Percentiles rank a stretch among this genome's conserved stretches.
Conservation (phyloP, 1,140 invertebrate species). For the Zaprionus taronus region DNA sequence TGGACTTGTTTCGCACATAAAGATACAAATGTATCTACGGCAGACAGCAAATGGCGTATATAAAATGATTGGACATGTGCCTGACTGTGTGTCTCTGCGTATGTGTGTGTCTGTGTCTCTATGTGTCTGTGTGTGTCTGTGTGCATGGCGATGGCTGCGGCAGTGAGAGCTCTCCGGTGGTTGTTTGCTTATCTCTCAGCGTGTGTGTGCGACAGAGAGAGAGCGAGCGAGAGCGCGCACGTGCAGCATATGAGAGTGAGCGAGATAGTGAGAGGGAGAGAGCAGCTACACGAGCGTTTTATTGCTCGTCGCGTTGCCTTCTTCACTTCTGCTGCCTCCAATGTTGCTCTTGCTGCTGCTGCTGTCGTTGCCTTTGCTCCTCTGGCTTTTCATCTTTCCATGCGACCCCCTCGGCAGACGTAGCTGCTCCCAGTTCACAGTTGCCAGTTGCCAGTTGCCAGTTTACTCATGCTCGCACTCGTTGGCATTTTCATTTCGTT, state of each 20-base stretch:
- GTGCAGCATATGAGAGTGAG: neutral
- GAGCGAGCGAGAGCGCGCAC: neutral
- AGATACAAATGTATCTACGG: conserved; percentile 81
- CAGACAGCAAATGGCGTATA: conserved; percentile 83
- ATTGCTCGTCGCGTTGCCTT: conserved; percentile 53
- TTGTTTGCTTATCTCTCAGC: conserved; percentile 53
- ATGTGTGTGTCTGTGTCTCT: conserved; percentile 39
- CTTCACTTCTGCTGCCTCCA: conserved; percentile 14
- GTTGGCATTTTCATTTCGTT: conserved; percentile 37
- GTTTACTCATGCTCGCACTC: conserved; percentile 22
- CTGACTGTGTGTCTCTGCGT: conserved; percentile 47
- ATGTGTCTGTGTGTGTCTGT: neutral
- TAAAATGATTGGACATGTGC: conserved; percentile 80
- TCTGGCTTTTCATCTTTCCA: conserved; percentile 79
- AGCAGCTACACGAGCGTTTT: conserved; percentile 59
- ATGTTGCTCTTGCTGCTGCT: conserved; percentile 17
- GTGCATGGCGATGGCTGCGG: conserved; percentile 22
- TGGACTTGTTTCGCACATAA: conserved; percentile 80
- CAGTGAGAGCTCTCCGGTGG: conserved; percentile 54
- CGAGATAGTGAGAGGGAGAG: conserved; percentile 10
- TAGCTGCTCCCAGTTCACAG: conserved; percentile 42
- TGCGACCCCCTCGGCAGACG: conserved; percentile 15
- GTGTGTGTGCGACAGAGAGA: conserved; percentile 14
- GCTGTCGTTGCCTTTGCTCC: conserved; percentile 41
- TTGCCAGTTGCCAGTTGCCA: conserved; percentile 34